phyloP scores from a whole-genome alignment of 2,797 vertebrate species.

The Heliangelus exortis region DNA sequence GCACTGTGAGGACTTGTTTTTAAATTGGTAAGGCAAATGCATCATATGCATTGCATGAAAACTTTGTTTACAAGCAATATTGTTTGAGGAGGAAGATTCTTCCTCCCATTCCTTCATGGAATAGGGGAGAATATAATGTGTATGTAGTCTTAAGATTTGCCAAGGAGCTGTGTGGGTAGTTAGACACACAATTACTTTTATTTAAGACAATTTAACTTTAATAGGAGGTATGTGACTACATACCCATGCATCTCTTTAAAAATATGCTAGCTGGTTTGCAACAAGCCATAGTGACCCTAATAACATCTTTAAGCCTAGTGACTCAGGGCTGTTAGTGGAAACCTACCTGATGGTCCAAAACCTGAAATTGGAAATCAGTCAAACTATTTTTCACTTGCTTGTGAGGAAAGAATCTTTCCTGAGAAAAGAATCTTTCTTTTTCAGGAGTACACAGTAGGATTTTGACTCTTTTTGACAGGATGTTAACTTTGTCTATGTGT shows the following conservation, averaged over 20 bases:
- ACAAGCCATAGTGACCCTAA: not conserved
- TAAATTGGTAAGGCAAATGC: constrained; percentile 27
- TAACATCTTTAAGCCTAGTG: not conserved
- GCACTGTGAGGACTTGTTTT: constrained; percentile 42
- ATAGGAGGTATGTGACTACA: constrained; percentile 44
- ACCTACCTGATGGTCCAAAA: not conserved
- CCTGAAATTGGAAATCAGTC: not conserved
- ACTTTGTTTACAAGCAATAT: not conserved
- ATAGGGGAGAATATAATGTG: not conserved
- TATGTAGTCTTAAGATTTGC: constrained; percentile 11
- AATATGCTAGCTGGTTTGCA: not conserved
- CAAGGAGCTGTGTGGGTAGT: constrained; percentile 25
- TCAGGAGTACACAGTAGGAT: not conserved
- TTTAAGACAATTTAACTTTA: constrained; percentile 52
- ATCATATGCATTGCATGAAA: not conserved
- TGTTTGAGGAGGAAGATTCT: not conserved
- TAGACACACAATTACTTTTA: constrained; percentile 31
- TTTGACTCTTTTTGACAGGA: not conserved
- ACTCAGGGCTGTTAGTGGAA: not conserved
- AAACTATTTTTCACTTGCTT: not conserved
- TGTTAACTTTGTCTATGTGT: not conserved
- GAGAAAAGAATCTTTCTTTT: not conserved
- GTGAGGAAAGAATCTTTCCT: not conserved
- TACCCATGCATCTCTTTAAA: not conserved
- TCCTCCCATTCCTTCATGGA: not conserved